Conservation (phyloP, 2,888 invertebrate species). For the Creontiades dilutus region DNA sequence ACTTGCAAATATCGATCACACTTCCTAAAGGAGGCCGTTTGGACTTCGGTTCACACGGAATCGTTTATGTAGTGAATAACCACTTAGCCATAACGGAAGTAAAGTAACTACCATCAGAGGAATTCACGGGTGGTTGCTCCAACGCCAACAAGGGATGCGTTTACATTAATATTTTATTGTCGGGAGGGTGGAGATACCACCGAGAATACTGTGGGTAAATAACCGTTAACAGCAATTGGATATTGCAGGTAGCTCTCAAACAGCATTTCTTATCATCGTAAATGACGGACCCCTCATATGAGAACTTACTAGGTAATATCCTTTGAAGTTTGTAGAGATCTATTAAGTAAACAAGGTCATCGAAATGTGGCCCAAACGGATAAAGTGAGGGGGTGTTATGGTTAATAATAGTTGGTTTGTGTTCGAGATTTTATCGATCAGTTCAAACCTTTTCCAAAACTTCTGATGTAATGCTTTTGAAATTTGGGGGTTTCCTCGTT, state of each 20-base stretch:
- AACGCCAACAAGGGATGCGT: background rate
- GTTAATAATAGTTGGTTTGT: too few relatives aligned
- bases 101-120: constrained; percentile 9
- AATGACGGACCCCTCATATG: too few relatives aligned
- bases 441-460: too few relatives aligned
- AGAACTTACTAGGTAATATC: too few relatives aligned
- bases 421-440: too few relatives aligned
- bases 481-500: too few relatives aligned
- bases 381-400: too few relatives aligned
- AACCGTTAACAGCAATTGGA: background rate
- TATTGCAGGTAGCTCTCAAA: background rate
- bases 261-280: background rate
- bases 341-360: too few relatives aligned
- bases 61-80: background rate
- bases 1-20: background rate
- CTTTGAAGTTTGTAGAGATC: too few relatives aligned
- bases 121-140: background rate
- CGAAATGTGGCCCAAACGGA: too few relatives aligned
- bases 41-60: background rate
- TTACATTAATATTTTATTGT: background rate
- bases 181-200: background rate
- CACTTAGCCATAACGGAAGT: background rate
- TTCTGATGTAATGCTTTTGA: too few relatives aligned
- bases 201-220: background rate
- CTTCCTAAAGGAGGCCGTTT: background rate